Conservation (phyloP, 2,888 invertebrate species). For the Macrophya alboannulata region DNA sequence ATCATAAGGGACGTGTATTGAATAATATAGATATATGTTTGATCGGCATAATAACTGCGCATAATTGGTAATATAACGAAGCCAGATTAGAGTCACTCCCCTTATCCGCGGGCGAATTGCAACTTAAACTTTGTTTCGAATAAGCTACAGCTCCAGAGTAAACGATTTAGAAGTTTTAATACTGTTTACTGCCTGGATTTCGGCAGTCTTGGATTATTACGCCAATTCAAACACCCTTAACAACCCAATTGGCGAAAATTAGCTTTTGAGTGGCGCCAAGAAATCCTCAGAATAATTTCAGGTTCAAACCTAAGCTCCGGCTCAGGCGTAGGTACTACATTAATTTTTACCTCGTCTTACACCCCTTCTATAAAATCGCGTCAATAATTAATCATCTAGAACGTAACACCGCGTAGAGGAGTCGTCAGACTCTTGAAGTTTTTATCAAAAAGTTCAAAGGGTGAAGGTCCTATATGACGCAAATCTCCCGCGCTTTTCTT, state of each 20-base stretch:
- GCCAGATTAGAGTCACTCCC: not conserved
- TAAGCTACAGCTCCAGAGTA: constrained; percentile 1
- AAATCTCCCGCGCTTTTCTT: not conserved
- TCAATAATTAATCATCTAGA: constrained; percentile 41
- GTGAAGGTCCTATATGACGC: not conserved
- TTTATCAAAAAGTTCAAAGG: constrained; percentile 25
- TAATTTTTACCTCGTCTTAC: not conserved
- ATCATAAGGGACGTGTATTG: not conserved
- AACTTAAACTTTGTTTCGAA: constrained; percentile 17
- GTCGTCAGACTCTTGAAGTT: not conserved
- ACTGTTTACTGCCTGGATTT: constrained; percentile 29
- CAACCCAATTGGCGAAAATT: constrained; percentile 42
- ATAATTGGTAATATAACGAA: constrained; percentile 3
- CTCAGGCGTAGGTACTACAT: not conserved
- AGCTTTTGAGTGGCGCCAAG: constrained; percentile 8
- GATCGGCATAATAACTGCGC: not conserved
- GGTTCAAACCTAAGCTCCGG: constrained; percentile 22
- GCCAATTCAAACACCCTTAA: constrained; percentile 39
- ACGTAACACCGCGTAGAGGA: not conserved
- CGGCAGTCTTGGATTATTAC: constrained; percentile 41
- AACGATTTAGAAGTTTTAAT: constrained; percentile 38
- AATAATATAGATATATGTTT: constrained; percentile 1
- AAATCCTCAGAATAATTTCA: constrained; percentile 22
- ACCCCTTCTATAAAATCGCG: constrained; percentile 11
- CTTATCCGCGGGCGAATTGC: constrained; percentile 2